A percentile compares a stretch with the other conserved stretches of the same genome.
phyloP scores from a whole-genome alignment of 2,888 invertebrate genomes.

The Calliphora vomitoria region DNA sequence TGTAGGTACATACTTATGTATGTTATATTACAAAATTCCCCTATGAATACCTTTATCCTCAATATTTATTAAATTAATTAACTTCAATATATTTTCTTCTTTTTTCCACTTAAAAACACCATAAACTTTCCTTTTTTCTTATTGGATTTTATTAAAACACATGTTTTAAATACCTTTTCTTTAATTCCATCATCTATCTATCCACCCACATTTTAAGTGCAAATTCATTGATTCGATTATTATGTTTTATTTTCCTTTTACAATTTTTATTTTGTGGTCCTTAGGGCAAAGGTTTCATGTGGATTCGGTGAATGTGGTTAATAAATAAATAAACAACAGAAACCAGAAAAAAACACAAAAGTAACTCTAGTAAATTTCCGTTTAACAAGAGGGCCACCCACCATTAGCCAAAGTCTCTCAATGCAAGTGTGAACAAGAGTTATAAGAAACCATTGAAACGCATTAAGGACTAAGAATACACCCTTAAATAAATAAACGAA shows the following conservation, averaged over 20 bases:
- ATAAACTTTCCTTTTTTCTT: background rate
- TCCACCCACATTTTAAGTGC: slow-evolving; percentile 57
- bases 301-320: slow-evolving; percentile 67
- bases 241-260: slow-evolving; percentile 24
- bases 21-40: background rate
- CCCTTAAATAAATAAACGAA: slow-evolving; percentile 53
- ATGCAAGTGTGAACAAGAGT: slow-evolving; percentile 63
- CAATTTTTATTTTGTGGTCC: slow-evolving; percentile 43
- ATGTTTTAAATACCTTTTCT: slow-evolving; percentile 19
- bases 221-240: slow-evolving; percentile 64
- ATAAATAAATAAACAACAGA: slow-evolving; percentile 52
- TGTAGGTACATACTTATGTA: no score
- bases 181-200: background rate
- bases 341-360: background rate
- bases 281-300: slow-evolving; percentile 65
- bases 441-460: slow-evolving; percentile 59
- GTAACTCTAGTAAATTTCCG: slow-evolving; percentile 48
- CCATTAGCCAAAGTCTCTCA: slow-evolving; percentile 26
- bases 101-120: background rate
- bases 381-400: slow-evolving; percentile 65
- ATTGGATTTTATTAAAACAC: background rate
- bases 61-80: slow-evolving; percentile 16
- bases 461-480: slow-evolving; percentile 42
- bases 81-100: background rate
- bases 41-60: background rate